phyloP scores from a whole-genome alignment of 2,888 invertebrate genomes.

The Anthophora plumipes region DNA sequence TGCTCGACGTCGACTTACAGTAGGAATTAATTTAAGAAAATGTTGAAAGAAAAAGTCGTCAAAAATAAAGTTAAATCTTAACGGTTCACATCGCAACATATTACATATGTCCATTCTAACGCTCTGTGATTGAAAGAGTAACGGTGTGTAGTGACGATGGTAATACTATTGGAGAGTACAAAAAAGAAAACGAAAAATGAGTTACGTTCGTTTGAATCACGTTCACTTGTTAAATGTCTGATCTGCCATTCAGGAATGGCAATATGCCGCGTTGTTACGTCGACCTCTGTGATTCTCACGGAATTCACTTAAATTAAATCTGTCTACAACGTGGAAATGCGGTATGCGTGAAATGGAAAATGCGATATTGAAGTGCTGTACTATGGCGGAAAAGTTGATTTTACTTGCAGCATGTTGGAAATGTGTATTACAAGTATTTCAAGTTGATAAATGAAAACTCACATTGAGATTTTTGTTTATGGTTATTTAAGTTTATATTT shows the following conservation, averaged over 20 bases:
- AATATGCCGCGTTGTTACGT: slow-evolving; percentile 70
- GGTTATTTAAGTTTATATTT: background rate
- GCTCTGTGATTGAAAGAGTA: background rate
- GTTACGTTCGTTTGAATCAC: slow-evolving; percentile 65
- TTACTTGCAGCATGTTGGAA: background rate
- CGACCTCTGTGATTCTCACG: slow-evolving; percentile 65
- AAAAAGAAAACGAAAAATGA: slow-evolving; percentile 3
- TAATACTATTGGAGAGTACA: background rate
- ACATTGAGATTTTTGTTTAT: background rate
- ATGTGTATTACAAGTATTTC: background rate
- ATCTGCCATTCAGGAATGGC: slow-evolving; percentile 70
- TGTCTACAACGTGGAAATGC: slow-evolving; percentile 46
- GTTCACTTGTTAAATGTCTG: slow-evolving; percentile 42
- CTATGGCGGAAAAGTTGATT: background rate
- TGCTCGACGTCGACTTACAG: too few species aligned
- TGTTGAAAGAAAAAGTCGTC: too few species aligned
- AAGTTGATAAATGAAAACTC: slow-evolving; percentile 15
- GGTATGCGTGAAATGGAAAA: slow-evolving; percentile 34
- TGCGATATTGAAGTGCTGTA: slow-evolving; percentile 42
- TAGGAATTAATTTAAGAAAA: too few species aligned
- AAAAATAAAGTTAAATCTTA: too few species aligned
- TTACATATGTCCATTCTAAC: slow-evolving; percentile 18
- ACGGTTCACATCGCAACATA: background rate
- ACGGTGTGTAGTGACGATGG: too few species aligned
- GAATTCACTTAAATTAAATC: slow-evolving; percentile 75